phyloP scores from a whole-genome alignment of 2,113 vertebrate genomes.

The Hylia prasina region DNA sequence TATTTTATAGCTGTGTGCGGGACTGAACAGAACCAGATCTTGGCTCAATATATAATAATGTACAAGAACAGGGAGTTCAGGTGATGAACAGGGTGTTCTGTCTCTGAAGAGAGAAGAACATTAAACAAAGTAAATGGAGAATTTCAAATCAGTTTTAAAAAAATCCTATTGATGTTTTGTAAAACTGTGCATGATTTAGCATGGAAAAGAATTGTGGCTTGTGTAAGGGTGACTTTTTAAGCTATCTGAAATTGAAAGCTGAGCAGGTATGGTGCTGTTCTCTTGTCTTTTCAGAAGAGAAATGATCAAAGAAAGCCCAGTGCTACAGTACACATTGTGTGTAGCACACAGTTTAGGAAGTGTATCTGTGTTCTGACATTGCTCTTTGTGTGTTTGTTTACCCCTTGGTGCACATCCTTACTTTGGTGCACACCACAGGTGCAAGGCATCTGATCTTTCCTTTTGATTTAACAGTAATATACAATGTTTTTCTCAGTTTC shows the following conservation, averaged over 20 bases:
- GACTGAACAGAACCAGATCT: background rate
- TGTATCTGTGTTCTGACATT: background rate
- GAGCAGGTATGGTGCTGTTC: background rate
- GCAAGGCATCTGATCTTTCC: background rate
- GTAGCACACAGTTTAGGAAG: background rate
- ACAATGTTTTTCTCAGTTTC: background rate
- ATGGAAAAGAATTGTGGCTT: background rate
- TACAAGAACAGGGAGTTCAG: background rate
- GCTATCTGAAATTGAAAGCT: background rate
- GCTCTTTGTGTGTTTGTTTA: slow-evolving; percentile 9
- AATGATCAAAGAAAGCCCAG: background rate
- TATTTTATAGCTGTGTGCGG: background rate
- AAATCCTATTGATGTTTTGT: background rate
- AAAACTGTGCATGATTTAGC: background rate
- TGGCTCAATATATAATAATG: background rate
- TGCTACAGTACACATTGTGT: background rate
- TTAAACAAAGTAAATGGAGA: background rate
- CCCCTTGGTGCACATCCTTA: background rate
- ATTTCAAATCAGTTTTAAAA: background rate
- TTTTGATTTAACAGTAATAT: background rate
- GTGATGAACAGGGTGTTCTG: background rate
- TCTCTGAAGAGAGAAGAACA: background rate
- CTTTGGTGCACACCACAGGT: background rate
- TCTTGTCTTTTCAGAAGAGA: background rate
- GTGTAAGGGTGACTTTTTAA: background rate